Percentiles rank a stretch among this genome's conserved stretches.
phyloP scores from a whole-genome alignment of 2,888 invertebrate genomes.

The Eledone cirrhosa region DNA sequence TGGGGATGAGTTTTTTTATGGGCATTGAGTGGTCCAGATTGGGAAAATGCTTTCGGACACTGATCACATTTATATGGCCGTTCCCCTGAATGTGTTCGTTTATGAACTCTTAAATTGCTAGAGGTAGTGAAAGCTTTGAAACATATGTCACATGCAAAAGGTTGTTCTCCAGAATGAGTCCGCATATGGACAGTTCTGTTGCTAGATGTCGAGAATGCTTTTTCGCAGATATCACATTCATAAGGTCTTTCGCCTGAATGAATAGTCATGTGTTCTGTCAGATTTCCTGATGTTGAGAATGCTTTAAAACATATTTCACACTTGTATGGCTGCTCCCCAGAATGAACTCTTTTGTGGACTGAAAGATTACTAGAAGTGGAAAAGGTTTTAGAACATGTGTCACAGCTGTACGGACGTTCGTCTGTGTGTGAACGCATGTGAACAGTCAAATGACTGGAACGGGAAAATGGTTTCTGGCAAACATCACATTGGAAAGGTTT shows the following conservation, averaged over 20 bases:
- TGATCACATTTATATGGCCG: conserved; percentile 28
- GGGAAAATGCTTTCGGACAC: conserved; percentile 25
- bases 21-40: conserved; percentile 23
- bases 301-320: conserved; percentile 18
- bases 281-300: conserved; percentile 9
- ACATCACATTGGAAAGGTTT: conserved; percentile 23
- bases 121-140: conserved; percentile 22
- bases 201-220: not conserved
- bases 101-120: not conserved
- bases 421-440: conserved; percentile 25
- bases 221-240: conserved; percentile 26
- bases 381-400: conserved; percentile 24
- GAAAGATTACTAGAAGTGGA: conserved; percentile 2
- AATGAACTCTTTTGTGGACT: conserved; percentile 10
- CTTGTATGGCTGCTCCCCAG: conserved; percentile 22
- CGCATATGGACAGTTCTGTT: conserved; percentile 15
- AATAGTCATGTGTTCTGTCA: conserved; percentile 22
- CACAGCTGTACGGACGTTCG: conserved; percentile 17
- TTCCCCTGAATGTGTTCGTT: conserved; percentile 23
- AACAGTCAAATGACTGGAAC: not conserved
- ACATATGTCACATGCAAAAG: conserved; percentile 20
- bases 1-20: conserved; percentile 25
- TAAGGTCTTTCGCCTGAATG: conserved; percentile 27
- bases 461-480: conserved; percentile 17
- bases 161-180: conserved; percentile 28